These are phyloP conservation scores for Anolis carolinensis DNA, from an alignment of 2,113 vertebrate species.

Conservation along the genomic window DNA sequence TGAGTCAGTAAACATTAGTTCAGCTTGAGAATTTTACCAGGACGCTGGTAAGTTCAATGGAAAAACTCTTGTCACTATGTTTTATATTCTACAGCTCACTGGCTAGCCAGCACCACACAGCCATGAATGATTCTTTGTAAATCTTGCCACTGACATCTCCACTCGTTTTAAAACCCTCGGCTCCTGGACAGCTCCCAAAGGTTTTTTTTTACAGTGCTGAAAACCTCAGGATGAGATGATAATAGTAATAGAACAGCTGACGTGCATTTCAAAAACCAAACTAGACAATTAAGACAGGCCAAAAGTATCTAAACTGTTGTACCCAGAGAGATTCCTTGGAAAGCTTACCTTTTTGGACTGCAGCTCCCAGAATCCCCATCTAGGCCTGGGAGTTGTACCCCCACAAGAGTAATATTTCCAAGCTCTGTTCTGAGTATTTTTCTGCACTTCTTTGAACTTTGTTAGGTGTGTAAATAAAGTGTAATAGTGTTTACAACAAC, in stretches of 20 bases:
- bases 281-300: neutral
- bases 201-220: neutral
- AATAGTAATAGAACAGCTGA: neutral
- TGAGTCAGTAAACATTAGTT: conserved; percentile 2
- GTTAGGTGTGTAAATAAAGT: neutral
- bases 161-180: neutral
- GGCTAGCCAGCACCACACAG: neutral
- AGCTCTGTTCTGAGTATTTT: neutral
- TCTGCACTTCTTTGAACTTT: neutral
- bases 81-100: neutral
- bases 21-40: conserved; percentile 11
- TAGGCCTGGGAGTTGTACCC: too few species aligned
- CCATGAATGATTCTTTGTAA: neutral
- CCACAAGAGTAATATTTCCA: neutral
- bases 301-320: neutral
- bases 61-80: neutral
- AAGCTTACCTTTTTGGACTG: too few species aligned
- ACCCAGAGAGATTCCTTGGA: neutral
- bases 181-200: neutral
- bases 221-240: neutral
- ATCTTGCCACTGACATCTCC: neutral
- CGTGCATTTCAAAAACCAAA: neutral
- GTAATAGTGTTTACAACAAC: neutral
- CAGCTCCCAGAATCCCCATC: too few species aligned
- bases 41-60: neutral